Percentiles rank a stretch among this genome's conserved stretches.
These are phyloP conservation scores for Diaperis boleti DNA, from an alignment of 2,888 invertebrate genomes.

Conservation along the genomic window DNA sequence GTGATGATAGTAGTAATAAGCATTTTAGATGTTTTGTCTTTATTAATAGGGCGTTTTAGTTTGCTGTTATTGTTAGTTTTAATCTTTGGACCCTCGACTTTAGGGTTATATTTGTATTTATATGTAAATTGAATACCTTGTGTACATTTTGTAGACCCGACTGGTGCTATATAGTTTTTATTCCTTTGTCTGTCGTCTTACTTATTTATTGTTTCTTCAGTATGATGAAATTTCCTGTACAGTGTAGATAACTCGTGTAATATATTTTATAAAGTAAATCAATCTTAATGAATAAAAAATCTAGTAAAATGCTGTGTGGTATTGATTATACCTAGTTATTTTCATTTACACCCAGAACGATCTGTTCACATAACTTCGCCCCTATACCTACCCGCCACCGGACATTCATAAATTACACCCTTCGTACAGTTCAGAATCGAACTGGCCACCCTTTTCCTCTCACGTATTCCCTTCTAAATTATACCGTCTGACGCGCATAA, in stretches of 20 bases:
- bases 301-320: conserved; percentile 59
- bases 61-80: conserved; percentile 58
- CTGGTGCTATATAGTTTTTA: conserved; percentile 67
- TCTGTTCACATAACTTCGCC: too few species aligned
- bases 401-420: too few species aligned
- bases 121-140: conserved; percentile 57
- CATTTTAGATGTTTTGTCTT: conserved; percentile 49
- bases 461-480: too few species aligned
- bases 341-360: too few species aligned
- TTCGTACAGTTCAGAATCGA: too few species aligned
- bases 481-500: too few species aligned
- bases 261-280: conserved; percentile 68
- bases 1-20: conserved; percentile 60
- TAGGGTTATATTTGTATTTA: conserved; percentile 56
- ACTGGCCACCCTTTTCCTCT: too few species aligned
- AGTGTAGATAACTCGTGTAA: conserved; percentile 69
- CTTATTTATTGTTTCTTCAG: conserved; percentile 63
- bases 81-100: conserved; percentile 45
- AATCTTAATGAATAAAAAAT: conserved; percentile 64
- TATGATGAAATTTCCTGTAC: conserved; percentile 62
- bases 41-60: conserved; percentile 36
- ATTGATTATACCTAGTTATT: too few species aligned
- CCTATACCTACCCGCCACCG: too few species aligned
- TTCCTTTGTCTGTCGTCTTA: conserved; percentile 61
- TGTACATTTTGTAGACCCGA: conserved; percentile 65